phyloP scores from a whole-genome alignment of 2,113 vertebrate genomes.

The Anseranas semipalmata region DNA sequence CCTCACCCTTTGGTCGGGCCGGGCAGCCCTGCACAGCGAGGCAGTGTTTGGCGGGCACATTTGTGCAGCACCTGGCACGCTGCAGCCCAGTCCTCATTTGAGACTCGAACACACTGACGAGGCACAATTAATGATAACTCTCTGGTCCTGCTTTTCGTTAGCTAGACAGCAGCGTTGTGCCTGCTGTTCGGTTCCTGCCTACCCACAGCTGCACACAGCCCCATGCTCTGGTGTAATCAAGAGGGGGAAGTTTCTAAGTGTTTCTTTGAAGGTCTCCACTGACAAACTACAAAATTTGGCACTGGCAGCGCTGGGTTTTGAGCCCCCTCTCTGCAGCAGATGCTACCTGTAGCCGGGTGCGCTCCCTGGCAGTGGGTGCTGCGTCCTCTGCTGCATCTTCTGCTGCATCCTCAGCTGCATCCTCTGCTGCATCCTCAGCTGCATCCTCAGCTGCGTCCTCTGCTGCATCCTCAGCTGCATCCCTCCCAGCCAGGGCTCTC shows the following conservation, averaged over 20 bases:
- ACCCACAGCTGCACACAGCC: neutral
- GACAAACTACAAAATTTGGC: neutral
- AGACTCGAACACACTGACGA: accelerated
- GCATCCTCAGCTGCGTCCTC: neutral
- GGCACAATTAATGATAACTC: neutral
- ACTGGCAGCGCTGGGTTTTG: neutral
- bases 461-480: neutral
- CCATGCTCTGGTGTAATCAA: accelerated
- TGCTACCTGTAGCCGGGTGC: too few species aligned
- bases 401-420: neutral
- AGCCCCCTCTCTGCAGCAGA: neutral
- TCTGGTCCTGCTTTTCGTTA: neutral
- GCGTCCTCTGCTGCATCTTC: neutral
- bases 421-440: neutral
- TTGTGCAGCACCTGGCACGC: neutral
- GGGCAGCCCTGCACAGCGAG: neutral
- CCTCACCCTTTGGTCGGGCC: neutral
- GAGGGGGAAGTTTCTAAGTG: neutral
- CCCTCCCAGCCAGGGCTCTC: neutral
- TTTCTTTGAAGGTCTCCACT: neutral
- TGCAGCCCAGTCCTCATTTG: neutral
- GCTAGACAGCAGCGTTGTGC: neutral
- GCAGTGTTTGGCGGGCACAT: neutral
- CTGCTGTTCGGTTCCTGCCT: neutral
- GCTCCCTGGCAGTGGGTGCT: neutral